These are phyloP conservation scores for Escarpia spicata DNA, from an alignment of 2,888 invertebrate genomes.

Conservation along the genomic window DNA sequence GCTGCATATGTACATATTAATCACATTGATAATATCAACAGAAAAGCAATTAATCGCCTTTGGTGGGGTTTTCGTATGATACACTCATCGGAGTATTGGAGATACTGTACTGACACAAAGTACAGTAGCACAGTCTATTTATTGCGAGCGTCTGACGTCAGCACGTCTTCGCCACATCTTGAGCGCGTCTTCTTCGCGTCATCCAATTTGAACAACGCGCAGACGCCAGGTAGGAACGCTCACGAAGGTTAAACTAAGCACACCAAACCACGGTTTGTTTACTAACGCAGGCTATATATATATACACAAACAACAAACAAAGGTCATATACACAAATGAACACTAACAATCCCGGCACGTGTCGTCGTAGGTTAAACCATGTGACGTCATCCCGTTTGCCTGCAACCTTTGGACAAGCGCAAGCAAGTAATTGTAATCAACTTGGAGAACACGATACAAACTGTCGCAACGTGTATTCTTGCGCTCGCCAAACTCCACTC, in stretches of 20 bases:
- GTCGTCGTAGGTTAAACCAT: background rate
- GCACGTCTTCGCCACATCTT: background rate
- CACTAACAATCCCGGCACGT: background rate
- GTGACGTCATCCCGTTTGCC: background rate
- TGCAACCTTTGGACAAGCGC: background rate
- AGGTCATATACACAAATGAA: background rate
- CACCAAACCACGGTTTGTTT: background rate
- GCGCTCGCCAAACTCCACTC: background rate
- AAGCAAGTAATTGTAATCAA: background rate
- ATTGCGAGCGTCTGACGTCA: background rate
- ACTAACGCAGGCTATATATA: background rate
- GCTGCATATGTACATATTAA: background rate
- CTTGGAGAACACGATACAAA: background rate
- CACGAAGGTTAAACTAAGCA: background rate
- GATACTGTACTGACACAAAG: background rate
- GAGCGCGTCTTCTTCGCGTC: background rate
- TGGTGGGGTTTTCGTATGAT: background rate
- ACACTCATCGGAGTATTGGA: background rate
- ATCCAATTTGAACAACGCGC: background rate
- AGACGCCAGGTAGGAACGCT: too few species aligned
- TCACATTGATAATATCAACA: background rate
- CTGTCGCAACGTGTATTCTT: background rate
- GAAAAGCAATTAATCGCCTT: background rate
- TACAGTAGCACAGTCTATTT: too few species aligned
- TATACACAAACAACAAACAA: conserved; percentile 8